Evolutionary conservation across 2,113 vertebrate genomes (phyloP), one percentile per base, ranked within the genome.

Genomic region (Scomber colias): DNA sequence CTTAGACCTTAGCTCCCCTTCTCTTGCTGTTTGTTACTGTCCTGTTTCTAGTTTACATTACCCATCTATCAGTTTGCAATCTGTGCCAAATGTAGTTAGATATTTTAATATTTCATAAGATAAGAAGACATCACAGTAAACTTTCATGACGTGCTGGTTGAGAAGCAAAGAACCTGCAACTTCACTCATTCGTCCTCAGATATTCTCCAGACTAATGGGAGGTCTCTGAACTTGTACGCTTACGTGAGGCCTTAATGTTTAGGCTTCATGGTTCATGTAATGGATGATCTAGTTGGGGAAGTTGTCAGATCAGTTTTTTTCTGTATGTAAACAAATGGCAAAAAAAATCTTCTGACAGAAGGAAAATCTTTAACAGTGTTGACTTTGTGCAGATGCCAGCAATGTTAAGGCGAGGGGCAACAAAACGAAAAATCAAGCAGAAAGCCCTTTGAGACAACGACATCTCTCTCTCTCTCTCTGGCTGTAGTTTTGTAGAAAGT

Each of bases 401-500:
- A 75, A 82, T 24, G 75, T 83, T 49, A 81, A 83, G 55, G 40
- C 5, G 51, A 85, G 81, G 82, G 83, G 83, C 77, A 71, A 81
- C 69, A 70, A 89, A 87, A 90, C 72, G 70, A 74, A 87, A 88
- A 84, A 77, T 56, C 61, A 49, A 71, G 68, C 62, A 71, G 55
- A 70, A 77, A 80, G 71, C 56, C 74, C 64, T 4, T 69, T 65
- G 46, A 73, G 73, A 71, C 67, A 61, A 81, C 62, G 55, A 81
- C 81, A 67, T 73, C 48, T 63, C 44, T 30, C 63, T 82, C 61
- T 66, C 44, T 69, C 59, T 77, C 72, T 79, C 75, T 86, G 30
- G 86, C 83, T 72, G 88, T 75, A 5, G 59, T 77, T 85, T 81
- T 87, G 78, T 55, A 80, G 50, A 92, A 88, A 92, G 91, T 93